Conservation (phyloP, 2,888 invertebrate genomes). For the Emmelina monodactyla region DNA sequence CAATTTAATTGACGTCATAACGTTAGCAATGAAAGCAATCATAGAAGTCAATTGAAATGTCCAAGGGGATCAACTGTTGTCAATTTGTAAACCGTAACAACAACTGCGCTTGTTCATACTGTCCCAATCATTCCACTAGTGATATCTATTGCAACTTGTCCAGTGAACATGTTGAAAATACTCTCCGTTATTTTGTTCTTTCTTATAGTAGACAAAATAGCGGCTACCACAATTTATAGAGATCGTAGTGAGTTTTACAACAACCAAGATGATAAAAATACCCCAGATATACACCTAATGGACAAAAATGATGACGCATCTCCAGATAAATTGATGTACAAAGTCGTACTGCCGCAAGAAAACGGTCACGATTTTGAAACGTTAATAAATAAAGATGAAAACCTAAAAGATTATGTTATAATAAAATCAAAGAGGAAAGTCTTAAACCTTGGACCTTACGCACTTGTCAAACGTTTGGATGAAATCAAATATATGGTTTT, state of each 20-base stretch:
- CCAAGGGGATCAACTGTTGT: constrained; percentile 32
- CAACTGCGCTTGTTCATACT: constrained; percentile 10
- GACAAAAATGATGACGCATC: constrained; percentile 9
- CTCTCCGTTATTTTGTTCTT: too few relatives aligned
- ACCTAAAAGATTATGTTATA: constrained; percentile 21
- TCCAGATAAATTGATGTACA: constrained; percentile 15
- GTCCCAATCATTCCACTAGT: too few relatives aligned
- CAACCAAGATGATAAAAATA: constrained; percentile 4
- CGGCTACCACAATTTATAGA: too few relatives aligned
- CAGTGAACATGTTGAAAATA: too few relatives aligned
- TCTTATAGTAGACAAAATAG: too few relatives aligned
- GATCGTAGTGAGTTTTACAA: not conserved
- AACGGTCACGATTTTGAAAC: constrained; percentile 12
- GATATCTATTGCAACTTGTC: too few relatives aligned
- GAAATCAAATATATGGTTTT: constrained; percentile 26
- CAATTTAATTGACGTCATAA: constrained; percentile 11
- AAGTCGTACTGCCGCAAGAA: constrained; percentile 18
- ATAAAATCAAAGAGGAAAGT: constrained; percentile 22
- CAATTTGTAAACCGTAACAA: constrained; percentile 17
- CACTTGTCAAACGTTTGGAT: constrained; percentile 20
- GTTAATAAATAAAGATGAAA: constrained; percentile 10
- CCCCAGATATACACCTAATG: constrained; percentile 17
- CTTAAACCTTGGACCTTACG: constrained; percentile 20
- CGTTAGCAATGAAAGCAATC: constrained; percentile 18
- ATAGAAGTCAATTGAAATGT: constrained; percentile 34